Evolutionary conservation across 1,140 invertebrate genomes (phyloP).

Genomic region (Sipha flava): DNA sequence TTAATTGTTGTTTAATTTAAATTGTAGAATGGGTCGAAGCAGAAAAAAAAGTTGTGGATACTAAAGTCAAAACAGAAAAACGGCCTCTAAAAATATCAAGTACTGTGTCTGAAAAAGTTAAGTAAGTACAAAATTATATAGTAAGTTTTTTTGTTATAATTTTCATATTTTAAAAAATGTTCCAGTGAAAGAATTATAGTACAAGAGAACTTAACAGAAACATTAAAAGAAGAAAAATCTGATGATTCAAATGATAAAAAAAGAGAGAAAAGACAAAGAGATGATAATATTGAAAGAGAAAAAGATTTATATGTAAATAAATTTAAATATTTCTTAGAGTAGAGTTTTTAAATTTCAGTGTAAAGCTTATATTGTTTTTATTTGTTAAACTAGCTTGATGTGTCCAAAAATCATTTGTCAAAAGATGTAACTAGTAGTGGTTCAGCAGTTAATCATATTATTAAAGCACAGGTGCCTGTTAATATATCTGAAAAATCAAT

Average conservation of each 20-base stretch:
- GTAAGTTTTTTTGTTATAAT: background rate
- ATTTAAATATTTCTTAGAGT: background rate
- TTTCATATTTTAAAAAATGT: background rate
- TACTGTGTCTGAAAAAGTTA: background rate
- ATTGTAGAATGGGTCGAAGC: conserved; percentile 18
- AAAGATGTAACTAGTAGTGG: background rate
- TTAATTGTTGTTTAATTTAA: background rate
- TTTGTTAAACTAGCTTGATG: background rate
- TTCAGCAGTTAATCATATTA: background rate
- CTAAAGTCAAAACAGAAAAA: background rate
- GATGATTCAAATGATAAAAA: background rate
- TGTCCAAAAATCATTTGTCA: background rate
- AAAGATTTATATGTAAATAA: conserved; percentile 3
- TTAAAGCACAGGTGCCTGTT: background rate
- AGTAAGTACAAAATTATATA: background rate
- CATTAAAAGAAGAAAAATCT: background rate
- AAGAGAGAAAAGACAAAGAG: conserved; percentile 23
- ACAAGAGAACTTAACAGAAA: background rate
- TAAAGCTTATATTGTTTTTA: background rate
- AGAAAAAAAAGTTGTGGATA: conserved; percentile 5
- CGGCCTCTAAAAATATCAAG: background rate
- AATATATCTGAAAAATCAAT: background rate
- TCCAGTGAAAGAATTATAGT: background rate
- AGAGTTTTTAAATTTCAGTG: too few relatives aligned
- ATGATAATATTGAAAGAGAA: conserved; percentile 12